A percentile compares a stretch with the other conserved stretches of the same genome.
Conservation (phyloP, 2,113 vertebrate species). For the Manacus vitellinus region DNA sequence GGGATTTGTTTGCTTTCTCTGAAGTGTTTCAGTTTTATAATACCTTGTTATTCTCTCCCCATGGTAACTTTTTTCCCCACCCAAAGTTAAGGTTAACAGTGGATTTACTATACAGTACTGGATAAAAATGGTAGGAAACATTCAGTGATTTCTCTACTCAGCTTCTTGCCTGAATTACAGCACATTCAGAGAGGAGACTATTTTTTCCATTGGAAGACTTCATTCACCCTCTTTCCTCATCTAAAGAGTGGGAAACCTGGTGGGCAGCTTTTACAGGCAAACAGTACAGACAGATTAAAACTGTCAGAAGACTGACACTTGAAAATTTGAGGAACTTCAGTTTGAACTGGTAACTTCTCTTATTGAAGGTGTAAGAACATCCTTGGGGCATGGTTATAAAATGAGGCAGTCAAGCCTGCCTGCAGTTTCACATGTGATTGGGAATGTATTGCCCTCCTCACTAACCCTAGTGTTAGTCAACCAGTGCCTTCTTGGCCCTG, state of each 20-base stretch:
- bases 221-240: background rate
- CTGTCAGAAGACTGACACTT: background rate
- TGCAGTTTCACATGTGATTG: background rate
- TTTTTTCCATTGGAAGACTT: background rate
- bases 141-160: background rate
- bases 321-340: background rate
- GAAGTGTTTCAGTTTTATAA: background rate
- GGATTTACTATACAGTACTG: background rate
- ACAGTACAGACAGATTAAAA: background rate
- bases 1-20: background rate
- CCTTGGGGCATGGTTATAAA: background rate
- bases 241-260: background rate
- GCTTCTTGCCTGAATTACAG: background rate
- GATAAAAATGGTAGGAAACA: background rate
- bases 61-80: background rate
- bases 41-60: background rate
- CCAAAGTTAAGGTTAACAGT: background rate
- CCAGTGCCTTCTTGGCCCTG: background rate
- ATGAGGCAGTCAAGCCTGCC: background rate
- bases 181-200: background rate
- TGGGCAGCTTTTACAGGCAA: background rate
- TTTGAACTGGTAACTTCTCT: background rate
- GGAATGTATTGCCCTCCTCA: background rate
- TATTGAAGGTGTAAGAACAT: background rate
- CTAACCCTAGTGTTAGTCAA: background rate